Base-by-base conservation (phyloP, 2,888 invertebrate species). In the Palloptera scutellata region DNA sequence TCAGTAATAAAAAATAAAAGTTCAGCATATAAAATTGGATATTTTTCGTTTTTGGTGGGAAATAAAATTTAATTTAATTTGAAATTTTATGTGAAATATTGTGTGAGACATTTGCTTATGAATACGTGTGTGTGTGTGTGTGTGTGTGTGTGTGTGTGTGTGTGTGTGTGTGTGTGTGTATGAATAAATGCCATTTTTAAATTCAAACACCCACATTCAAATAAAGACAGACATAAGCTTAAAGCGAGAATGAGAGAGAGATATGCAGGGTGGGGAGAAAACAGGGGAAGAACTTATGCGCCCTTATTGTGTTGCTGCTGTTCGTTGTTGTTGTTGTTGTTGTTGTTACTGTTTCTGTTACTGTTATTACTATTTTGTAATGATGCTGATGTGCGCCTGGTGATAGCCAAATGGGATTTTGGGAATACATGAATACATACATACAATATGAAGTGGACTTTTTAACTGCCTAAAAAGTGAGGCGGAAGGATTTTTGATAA, bases 401-500 rank as follows among this genome's bases (percentile, higher is more conserved):
- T 43, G 58, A 59, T 55, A 55, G 55, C 55, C 55, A 40, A 20
- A 4, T n/a, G 55, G 55, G 55, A 55, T 20, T 40, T 55, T 20
- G 55, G 41, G 55, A 55, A 17, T 40, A 12, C 30, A n/a, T n/a
- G n/a, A n/a, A n/a, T n/a, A n/a, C n/a, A n/a, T n/a, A n/a, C n/a
- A n/a, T n/a, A 20, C n/a, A n/a, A 40, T 40, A 15, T 12, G 30
- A 55, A 30, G n/a, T n/a, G 30, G 20, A 9, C 30, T 55, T 40
- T 30, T 30, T 30, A 30, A 30, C 30, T 30, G 30, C 30, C 30
- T 30, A 30, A 30, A 30, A 30, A 30, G 30, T 30, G 30, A 30
- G 30, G 30, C 6, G 6, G 30, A 30, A 30, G 30, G 30, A 30
- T 30, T 30, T 30, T 30, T 30, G 30, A 30, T 30, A 30, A 30